Base-by-base conservation (phyloP, 2,888 invertebrate species). In the Eremobia ochroleuca region DNA sequence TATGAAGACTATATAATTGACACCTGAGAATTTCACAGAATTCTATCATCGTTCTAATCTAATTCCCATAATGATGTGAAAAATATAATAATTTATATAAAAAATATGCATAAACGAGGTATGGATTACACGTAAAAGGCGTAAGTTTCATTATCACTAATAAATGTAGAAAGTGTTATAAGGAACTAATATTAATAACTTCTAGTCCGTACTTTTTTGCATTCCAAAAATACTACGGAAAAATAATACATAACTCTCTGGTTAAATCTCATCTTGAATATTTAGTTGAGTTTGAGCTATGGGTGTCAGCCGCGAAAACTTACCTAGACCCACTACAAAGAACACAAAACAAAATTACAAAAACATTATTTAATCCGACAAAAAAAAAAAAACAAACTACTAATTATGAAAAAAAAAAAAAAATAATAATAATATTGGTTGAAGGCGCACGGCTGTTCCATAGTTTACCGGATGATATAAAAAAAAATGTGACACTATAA, bases 41-140 rank as follows among this genome's bases (percentile, higher is more conserved):
- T 61, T 66, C 59, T 79, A 79, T 79, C 79, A 18, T 1, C 34
- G 59, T 67, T 79, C n/a, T 37, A 73, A 79, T 79, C 79, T 79
- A 9, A 79, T 55, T 73, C 66, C 28, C 79, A 34, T 80, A 68
- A 58, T 46, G 4, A 52, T 64, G 40, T 49, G 28, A 55, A 66
- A 43, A 59, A 79, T 71, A 52, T 52, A 59, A 58, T 49, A 31
- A 59, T 78, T 64, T 58, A 55, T 34, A n/a, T n/a, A n/a, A n/a
- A n/a, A n/a, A n/a, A n/a, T n/a, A n/a, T n/a, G n/a, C n/a, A n/a
- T n/a, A n/a, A n/a, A n/a, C 21, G 49, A 49, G 21, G 21, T 8
- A 21, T 21, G 37, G 18, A 28, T 34, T 43, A 5, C 40, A 28
- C 2, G 37, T 6, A 4, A 52, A 62, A 73, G 18, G 73, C n/a